Evolutionary conservation across 1,140 invertebrate species (phyloP).

Genomic region (Linepithema humile): DNA sequence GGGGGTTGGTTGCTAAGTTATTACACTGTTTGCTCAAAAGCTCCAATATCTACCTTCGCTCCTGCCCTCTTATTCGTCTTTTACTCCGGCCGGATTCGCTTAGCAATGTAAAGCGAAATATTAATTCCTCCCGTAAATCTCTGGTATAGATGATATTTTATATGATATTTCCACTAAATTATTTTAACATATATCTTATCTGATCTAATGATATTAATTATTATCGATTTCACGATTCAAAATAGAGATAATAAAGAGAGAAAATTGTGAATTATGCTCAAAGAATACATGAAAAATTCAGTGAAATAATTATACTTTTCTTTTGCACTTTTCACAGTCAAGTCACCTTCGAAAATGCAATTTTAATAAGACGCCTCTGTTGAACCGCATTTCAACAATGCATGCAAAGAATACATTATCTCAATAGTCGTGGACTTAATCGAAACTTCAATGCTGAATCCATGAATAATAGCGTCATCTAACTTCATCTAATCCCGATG

Average conservation of each 20-base stretch:
- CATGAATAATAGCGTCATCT: constrained; percentile 52
- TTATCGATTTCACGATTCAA: neutral
- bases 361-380: constrained; percentile 25
- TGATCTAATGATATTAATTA: neutral
- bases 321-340: neutral
- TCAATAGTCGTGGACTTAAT: constrained; percentile 27
- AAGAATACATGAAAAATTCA: no score
- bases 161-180: neutral
- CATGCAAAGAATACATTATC: constrained; percentile 34
- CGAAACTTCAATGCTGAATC: constrained; percentile 51
- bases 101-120: constrained; percentile 55
- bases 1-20: constrained; percentile 72
- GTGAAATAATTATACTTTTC: neutral
- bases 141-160: neutral
- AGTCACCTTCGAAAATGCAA: neutral
- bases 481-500: constrained; percentile 39
- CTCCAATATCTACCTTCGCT: constrained; percentile 62
- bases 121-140: constrained; percentile 60
- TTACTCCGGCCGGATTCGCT: constrained; percentile 47
- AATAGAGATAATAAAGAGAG: neutral
- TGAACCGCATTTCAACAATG: neutral
- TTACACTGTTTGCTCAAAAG: constrained; percentile 77
- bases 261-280: no score
- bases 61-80: constrained; percentile 16
- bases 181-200: neutral